Evolutionary conservation across 2,888 invertebrate species (phyloP).

Genomic region (Amblyteles armatorius): DNA sequence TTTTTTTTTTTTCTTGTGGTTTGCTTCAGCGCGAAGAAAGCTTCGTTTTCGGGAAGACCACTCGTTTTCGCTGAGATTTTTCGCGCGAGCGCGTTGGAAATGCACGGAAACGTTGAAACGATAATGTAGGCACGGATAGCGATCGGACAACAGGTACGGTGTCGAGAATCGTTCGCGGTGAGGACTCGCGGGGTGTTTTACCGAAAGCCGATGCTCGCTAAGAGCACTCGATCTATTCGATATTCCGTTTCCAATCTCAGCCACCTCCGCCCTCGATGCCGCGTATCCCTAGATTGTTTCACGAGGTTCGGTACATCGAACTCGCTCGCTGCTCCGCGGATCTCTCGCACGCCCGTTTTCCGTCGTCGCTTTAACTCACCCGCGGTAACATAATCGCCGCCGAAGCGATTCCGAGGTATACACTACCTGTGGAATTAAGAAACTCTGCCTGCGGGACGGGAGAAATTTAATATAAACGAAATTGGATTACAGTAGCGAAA

Average conservation of each 20-base stretch:
- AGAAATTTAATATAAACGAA: slow-evolving; percentile 60
- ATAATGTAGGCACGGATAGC: not conserved
- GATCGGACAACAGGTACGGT: slow-evolving; percentile 51
- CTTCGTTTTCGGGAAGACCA: no score
- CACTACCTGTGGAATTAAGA: slow-evolving; percentile 64
- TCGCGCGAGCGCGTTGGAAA: not conserved
- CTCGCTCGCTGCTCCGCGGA: not conserved
- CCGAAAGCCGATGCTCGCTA: slow-evolving; percentile 42
- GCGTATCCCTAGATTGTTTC: slow-evolving; percentile 60
- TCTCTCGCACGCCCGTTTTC: not conserved
- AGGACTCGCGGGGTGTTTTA: slow-evolving; percentile 20
- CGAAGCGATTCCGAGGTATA: slow-evolving; percentile 10
- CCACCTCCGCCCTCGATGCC: slow-evolving; percentile 34
- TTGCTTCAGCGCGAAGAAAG: no score
- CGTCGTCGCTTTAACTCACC: slow-evolving; percentile 26
- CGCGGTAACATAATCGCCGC: slow-evolving; percentile 20
- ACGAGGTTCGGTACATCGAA: slow-evolving; percentile 59
- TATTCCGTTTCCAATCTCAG: slow-evolving; percentile 69
- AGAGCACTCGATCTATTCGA: slow-evolving; percentile 70
- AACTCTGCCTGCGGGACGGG: slow-evolving; percentile 28
- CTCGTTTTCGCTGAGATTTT: not conserved
- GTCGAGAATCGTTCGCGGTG: slow-evolving; percentile 26
- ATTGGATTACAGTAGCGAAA: slow-evolving; percentile 59
- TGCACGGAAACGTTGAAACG: no score
- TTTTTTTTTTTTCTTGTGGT: no score